Conservation (phyloP, 2,888 invertebrate genomes). For the Tachystola acroxantha region DNA sequence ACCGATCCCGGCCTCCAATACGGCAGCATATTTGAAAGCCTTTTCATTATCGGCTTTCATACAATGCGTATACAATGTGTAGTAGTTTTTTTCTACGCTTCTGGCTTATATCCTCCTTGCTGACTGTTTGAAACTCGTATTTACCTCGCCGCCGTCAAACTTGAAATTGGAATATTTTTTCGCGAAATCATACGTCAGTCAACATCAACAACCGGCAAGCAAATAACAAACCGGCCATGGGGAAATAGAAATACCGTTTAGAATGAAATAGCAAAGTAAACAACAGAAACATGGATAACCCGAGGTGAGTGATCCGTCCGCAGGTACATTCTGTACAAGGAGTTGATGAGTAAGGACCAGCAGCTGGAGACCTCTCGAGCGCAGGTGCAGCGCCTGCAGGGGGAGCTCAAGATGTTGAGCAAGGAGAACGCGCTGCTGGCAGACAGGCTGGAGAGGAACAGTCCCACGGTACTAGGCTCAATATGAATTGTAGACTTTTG, state of each 20-base stretch:
- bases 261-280: constrained; percentile 13
- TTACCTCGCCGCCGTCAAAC: too few relatives aligned
- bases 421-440: constrained; percentile 79
- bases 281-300: constrained; percentile 33
- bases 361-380: constrained; percentile 79
- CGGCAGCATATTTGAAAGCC: too few relatives aligned
- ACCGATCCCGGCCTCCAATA: too few relatives aligned
- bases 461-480: constrained; percentile 40
- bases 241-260: constrained; percentile 18
- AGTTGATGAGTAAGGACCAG: constrained; percentile 80
- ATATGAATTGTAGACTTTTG: too few relatives aligned
- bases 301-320: constrained; percentile 38
- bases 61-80: too few relatives aligned
- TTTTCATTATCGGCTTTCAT: too few relatives aligned
- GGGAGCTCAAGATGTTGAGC: constrained; percentile 80
- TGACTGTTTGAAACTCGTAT: too few relatives aligned
- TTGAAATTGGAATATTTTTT: background rate
- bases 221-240: constrained; percentile 10
- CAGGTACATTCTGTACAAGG: constrained; percentile 82
- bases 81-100: too few relatives aligned
- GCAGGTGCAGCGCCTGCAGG: constrained; percentile 79
- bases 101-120: too few relatives aligned
- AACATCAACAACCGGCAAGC: too few relatives aligned
- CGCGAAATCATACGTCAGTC: background rate
- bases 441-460: constrained; percentile 66